Evolutionary conservation across 2,113 vertebrate species (phyloP).

Genomic region (Gyps fulvus): DNA sequence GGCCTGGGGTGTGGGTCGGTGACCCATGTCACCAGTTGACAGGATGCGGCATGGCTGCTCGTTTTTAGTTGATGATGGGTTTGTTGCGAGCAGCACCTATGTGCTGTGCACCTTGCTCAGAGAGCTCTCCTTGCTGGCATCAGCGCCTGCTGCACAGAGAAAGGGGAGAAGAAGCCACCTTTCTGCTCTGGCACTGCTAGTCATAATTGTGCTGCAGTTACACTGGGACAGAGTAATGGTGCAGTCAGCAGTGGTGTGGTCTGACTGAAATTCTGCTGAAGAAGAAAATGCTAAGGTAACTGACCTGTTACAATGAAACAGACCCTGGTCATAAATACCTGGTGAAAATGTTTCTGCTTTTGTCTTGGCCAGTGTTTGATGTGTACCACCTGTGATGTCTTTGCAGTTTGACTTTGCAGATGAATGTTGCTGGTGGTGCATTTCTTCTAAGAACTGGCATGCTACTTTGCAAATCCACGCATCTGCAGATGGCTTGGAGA

Average conservation of each 20-base stretch:
- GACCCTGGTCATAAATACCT: not conserved
- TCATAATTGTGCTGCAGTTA: rapidly evolving
- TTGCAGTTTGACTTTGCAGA: not conserved
- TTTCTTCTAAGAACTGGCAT: not conserved
- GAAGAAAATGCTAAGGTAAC: not conserved
- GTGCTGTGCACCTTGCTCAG: not conserved
- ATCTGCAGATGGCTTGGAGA: not conserved
- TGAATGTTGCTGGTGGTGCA: not conserved
- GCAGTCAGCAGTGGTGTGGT: not conserved
- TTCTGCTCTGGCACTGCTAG: too few species aligned
- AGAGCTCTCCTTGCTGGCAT: rapidly evolving
- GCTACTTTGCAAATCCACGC: not conserved
- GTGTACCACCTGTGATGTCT: not conserved
- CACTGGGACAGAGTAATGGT: rapidly evolving
- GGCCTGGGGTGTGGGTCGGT: rapidly evolving
- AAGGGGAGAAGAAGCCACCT: rapidly evolving
- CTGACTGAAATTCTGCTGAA: not conserved
- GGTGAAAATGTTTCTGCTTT: not conserved
- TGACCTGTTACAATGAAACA: not conserved
- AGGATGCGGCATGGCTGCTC: not conserved
- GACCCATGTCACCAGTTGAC: rapidly evolving
- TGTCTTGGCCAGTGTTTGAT: not conserved
- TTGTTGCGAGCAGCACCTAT: not conserved
- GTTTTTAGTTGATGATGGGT: rapidly evolving
- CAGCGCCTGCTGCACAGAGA: not conserved